Evolutionary conservation across 2,888 invertebrate species (phyloP), one percentile per base, ranked within the genome.

Genomic region (Melipona bicolor): DNA sequence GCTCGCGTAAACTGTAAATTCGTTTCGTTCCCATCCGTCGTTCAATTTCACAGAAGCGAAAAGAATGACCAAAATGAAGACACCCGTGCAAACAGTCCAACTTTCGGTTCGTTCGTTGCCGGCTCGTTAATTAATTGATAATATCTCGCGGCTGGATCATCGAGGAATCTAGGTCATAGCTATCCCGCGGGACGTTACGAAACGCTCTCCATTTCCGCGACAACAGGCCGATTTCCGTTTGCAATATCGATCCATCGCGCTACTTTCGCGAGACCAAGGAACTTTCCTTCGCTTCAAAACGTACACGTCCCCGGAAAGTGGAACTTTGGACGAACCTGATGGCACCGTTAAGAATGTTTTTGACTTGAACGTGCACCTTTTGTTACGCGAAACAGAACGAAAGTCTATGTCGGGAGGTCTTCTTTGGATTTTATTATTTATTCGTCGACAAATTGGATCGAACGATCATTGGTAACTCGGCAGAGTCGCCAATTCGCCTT

Each of bases 71-170:
- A 32, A 32, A 9, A 36, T 4, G 5, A 36, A 43, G 36, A 15
- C 4, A 13, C 11, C 11, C 21, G 13, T 21, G 36, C 13, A 36
- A 65, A 27, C 21, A 4, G 27, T 62, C 79, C 68, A 79, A 73
- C 64, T 70, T 61, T 6, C 15, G n/a, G 15, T 69, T 71, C n/a
- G 11, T 62, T 82, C 73, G 17, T 72, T 36, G 61, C 59, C 54
- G 24, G 19, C 68, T 36, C 13, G 56, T 76, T 79, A 79, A 72
- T 80, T 80, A 79, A 83, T 83, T 76, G 83, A 80, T 76, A 80
- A 76, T 62, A 71, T 80, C 80, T 76, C 65, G 78, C 78, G 73
- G 61, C 43, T 19, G 43, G 59, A 43, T 61, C 27, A 9, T 3
- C 24, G 5, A 21, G 21, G 56, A 36, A 79, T 64, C 74, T 73